Evolutionary conservation across 2,113 vertebrate genomes (phyloP).

Genomic region (Lichenostomus cassidix): DNA sequence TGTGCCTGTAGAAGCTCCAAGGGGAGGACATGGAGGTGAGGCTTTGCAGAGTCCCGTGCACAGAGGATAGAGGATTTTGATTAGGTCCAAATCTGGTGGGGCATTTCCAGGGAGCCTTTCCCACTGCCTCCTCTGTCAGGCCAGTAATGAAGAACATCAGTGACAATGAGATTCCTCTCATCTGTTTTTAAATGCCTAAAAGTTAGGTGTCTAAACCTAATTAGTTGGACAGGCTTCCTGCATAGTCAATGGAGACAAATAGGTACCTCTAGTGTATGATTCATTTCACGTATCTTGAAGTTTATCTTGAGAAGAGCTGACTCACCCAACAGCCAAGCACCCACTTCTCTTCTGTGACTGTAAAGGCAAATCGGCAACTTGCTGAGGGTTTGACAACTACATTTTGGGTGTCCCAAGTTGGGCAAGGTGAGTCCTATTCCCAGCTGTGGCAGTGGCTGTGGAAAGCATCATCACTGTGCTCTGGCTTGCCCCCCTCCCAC

Average conservation of each 20-base stretch:
- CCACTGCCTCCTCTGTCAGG: neutral
- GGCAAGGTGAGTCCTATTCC: neutral
- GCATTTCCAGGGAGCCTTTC: neutral
- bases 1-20: neutral
- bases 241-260: slow-evolving; percentile 37
- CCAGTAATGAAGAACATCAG: rapidly evolving
- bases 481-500: neutral
- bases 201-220: slow-evolving; percentile 17
- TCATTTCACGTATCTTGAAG: slow-evolving; percentile 25
- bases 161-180: neutral
- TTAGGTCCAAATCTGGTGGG: neutral
- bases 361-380: neutral
- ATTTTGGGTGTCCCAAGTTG: neutral
- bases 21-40: neutral
- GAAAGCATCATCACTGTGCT: neutral
- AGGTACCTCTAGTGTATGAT: slow-evolving; percentile 12
- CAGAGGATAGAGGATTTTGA: neutral
- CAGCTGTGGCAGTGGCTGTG: neutral
- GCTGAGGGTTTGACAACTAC: neutral
- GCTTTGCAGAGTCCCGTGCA: neutral
- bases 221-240: neutral
- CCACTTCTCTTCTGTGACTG: neutral
- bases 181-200: neutral
- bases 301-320: slow-evolving; percentile 55
- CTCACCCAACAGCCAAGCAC: neutral